These are phyloP conservation scores for Burhinus oedicnemus DNA, from an alignment of 2,113 vertebrate genomes.

Conservation along the genomic window DNA sequence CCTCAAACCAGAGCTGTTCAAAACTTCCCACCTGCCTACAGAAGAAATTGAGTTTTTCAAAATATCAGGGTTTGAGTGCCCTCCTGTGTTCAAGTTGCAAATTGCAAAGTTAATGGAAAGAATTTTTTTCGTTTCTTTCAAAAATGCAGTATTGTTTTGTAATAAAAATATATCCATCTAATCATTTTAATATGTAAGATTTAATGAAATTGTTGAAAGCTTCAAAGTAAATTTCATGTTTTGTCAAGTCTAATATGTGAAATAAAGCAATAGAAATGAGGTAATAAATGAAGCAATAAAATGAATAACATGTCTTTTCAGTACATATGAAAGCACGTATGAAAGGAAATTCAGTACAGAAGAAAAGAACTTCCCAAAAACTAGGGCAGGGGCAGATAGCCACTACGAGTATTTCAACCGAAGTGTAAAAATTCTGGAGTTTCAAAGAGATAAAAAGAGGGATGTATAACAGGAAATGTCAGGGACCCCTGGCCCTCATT, in stretches of 20 bases:
- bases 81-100: conserved; percentile 50
- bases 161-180: neutral
- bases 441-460: neutral
- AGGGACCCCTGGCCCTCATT: neutral
- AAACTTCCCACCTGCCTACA: neutral
- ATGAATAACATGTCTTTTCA: neutral
- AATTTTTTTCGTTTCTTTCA: neutral
- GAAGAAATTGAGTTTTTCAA: neutral
- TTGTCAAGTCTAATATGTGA: neutral
- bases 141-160: neutral
- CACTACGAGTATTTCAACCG: neutral
- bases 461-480: neutral
- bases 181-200: neutral
- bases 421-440: neutral
- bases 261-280: neutral
- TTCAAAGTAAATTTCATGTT: neutral
- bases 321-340: neutral
- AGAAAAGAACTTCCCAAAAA: neutral
- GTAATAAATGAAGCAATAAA: neutral
- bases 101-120: neutral
- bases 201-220: neutral
- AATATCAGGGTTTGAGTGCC: conserved; percentile 15
- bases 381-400: neutral
- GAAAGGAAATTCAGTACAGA: neutral
- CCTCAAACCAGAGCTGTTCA: neutral